Base-by-base conservation (phyloP, 2,113 vertebrate species). In the Pongo abelii region DNA sequence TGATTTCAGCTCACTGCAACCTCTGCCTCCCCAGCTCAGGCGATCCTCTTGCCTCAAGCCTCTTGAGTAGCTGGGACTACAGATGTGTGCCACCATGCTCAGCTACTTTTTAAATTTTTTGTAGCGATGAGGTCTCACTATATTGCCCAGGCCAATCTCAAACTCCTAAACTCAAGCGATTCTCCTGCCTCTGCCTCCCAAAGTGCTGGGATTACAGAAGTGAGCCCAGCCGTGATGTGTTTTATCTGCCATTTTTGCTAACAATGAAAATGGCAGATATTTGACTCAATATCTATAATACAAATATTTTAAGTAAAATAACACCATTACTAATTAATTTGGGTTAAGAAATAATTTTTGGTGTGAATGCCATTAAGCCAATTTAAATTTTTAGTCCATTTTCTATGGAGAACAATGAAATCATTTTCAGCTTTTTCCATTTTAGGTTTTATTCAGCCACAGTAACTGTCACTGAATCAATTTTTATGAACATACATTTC, bases 261-360 rank as follows among this genome's bases (percentile, higher is more conserved):
- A 74, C 6, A 20, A 38, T 89, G 35, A 38, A 38, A 38, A 38
- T 38, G 38, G 38, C 38, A 38, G 38, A 38, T 38, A 40, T 89
- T 97, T 59, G 17, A 85, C n/a, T 93, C 52, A 50, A 32, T 23
- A 59, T 84, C 84, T 93, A 70, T 55, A 83, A 70, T 77, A 30
- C 17, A 77, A 81, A 81, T 69, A 55, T 85, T 89, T 77, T 86
- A 61, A 89, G 80, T 84, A 75, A 93, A 86, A 30, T 86, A 70
- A 32, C 81, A 85, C 40, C 48, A 83, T n/a, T 64, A 55, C 86
- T 90, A 90, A 86, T 86, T 83, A 61, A 89, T 93, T 85, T 94
- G 59, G 38, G 17, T 55, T 75, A 90, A 89, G 61, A 81, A 72
- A 69, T 92, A 30, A 90, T 70, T 78, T 96, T 23, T 40, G 32